Evolutionary conservation across 1,140 invertebrate species (phyloP), one percentile per base, ranked within the genome.

Genomic region (Drosophila repleta): DNA sequence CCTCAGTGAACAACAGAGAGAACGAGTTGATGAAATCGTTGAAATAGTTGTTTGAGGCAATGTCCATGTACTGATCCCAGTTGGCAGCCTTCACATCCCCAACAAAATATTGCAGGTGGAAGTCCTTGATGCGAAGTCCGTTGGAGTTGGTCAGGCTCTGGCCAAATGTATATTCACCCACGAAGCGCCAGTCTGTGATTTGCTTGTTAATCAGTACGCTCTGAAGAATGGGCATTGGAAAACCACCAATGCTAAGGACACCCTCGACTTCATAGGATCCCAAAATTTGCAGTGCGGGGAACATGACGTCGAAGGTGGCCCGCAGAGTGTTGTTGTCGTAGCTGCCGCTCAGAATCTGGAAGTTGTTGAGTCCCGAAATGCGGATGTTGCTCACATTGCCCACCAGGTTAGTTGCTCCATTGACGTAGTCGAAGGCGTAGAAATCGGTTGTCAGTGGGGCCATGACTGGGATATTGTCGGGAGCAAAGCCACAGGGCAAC

Each of bases 381-480:
- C 67, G 71, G 4, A 84, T 66, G 55, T 88, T 81, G 58, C 70
- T 81, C 4, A 64, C 67, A 10, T 88, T 88, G 7, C 84, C 84
- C 4, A 29, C 21, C 11, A 79, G 13, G 1, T 15, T 37, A 20
- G 61, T 74, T 1, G 74, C 49, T 1, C 76, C 63, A 35, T n/a
- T 41, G n/a, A n/a, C 20, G 64, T 39, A 26, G 17, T 73, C 15
- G 32, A 67, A 79, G 41, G 35, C 26, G 24, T 64, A 37, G 21
- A 73, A 76, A 15, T 75, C 65, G 4, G 10, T 37, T 8, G 41
- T 58, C 7, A 75, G 7, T 0, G 82, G 84, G 0, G 80, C 80
- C 56, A 90, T 5, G 3, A 65, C 53, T 0, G 85, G 84, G 5
- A n/a, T n/a, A n/a, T n/a, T n/a, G n/a, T n/a, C n/a, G n/a, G n/a